Percentiles rank a stretch among this genome's conserved stretches.
These are phyloP conservation scores for Camarhynchus parvulus DNA, from an alignment of 2,113 vertebrate species.

Conservation along the genomic window DNA sequence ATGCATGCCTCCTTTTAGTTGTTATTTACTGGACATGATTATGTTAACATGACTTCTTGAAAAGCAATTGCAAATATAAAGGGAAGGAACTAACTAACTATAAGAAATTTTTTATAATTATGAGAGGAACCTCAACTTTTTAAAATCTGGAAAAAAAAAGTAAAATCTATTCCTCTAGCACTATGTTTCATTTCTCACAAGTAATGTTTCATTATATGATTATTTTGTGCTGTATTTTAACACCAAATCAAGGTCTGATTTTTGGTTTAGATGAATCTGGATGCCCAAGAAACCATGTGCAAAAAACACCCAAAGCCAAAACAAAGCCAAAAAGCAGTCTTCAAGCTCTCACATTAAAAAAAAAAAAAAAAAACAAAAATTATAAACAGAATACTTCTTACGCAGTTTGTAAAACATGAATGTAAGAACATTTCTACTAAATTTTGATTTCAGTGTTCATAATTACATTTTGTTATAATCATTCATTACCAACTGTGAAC, in stretches of 20 bases:
- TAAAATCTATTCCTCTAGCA: neutral
- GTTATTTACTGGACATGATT: neutral
- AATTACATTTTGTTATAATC: neutral
- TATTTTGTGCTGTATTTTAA: neutral
- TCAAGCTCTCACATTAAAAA: fast-evolving
- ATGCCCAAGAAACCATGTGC: neutral
- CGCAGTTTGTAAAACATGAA: neutral
- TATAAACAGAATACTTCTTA: neutral
- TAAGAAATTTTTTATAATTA: neutral
- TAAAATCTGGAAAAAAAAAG: neutral
- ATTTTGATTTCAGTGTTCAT: neutral
- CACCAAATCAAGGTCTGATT: neutral
- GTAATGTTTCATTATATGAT: fast-evolving
- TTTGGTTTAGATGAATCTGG: neutral
- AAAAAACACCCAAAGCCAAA: fast-evolving
- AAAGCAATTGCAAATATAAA: neutral
- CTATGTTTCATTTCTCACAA: neutral
- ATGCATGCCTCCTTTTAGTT: neutral
- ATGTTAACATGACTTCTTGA: neutral
- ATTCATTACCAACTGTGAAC: neutral
- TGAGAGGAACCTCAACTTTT: neutral
- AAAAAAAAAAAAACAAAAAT: too few species aligned
- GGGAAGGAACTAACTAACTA: neutral
- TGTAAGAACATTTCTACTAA: neutral
- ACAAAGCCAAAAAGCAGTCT: neutral